Base-by-base conservation (phyloP, 2,797 vertebrate genomes). In the Tragopan temminckii region DNA sequence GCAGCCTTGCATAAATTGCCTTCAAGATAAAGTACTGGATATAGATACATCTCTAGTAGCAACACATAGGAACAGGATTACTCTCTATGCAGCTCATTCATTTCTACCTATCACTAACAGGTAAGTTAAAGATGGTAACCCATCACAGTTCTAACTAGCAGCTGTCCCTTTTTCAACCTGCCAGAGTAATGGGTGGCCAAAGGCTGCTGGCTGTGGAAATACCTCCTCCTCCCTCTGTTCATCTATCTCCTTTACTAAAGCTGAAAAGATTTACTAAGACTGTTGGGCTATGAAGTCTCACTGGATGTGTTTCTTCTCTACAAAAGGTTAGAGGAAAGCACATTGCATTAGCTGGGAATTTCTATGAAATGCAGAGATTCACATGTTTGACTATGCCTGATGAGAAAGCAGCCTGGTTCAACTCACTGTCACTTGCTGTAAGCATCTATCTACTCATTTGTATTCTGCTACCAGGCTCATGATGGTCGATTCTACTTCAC, bases 21-120 rank as follows among this genome's bases (percentile, higher is more conserved):
- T 62, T 38, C 42, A 3, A 6, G 36, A 35, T 1, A 14, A 11
- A 24, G 18, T 5, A 46, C 52, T 58, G 20, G 31, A 25, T 5
- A 9, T 1, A 3, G 45, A 29, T 1, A 8, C 31, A 3, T 33
- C 38, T 33, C 1, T 33, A 66, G 70, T 4, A 64, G 23, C 4
- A 42, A 48, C 15, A 1, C 25, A n/a, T 24, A 53, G 27, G 3
- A 75, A 25, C 4, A 46, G 27, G 23, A 33, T 25, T 55, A 17
- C 48, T 55, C 40, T 29, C 9, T 13, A 21, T 43, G 52, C 8
- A 66, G 29, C 33, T 87, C 35, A 7, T 23, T 55, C 27, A 5
- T 35, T 71, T 77, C n/a, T 24, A 31, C 11, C 36, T 38, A n/a
- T 36, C 17, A 25, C 15, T 9, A 53, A 68, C 14, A 5, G 35